Percentiles rank a stretch among this genome's conserved stretches.
phyloP scores from a whole-genome alignment of 2,113 vertebrate species.

The Etheostoma cragini region DNA sequence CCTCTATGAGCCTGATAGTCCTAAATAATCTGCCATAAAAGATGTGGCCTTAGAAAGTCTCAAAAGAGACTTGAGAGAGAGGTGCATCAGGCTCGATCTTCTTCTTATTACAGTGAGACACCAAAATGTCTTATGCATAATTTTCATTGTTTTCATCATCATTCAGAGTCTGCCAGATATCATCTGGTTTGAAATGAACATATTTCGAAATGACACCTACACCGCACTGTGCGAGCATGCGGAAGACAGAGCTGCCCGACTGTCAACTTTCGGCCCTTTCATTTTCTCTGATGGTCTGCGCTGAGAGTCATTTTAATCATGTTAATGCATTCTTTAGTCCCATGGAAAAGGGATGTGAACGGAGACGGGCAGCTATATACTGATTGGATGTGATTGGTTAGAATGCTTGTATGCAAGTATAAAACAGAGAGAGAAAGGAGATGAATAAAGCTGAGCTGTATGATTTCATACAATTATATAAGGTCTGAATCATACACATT shows the following conservation, averaged over 20 bases:
- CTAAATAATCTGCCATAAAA: conserved; percentile 6
- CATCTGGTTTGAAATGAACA: conserved; percentile 44
- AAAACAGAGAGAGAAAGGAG: neutral
- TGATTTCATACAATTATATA: neutral
- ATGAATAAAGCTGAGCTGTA: neutral
- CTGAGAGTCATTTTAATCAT: conserved; percentile 47
- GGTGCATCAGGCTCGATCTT: conserved; percentile 3
- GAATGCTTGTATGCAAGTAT: neutral
- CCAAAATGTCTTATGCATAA: conserved; percentile 16
- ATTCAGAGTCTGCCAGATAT: conserved; percentile 29
- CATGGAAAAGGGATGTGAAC: conserved; percentile 16
- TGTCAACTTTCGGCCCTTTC: conserved; percentile 36
- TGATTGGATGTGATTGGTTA: conserved; percentile 14
- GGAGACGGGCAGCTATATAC: neutral
- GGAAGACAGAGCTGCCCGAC: conserved; percentile 34
- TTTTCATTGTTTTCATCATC: conserved; percentile 4
- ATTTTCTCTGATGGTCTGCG: conserved; percentile 25
- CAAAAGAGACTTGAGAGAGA: neutral
- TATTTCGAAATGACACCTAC: conserved; percentile 48
- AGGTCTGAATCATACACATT: neutral
- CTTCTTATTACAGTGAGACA: neutral
- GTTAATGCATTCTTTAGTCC: conserved; percentile 36
- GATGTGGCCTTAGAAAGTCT: neutral
- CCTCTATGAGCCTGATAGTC: neutral
- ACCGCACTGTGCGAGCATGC: conserved; percentile 18